Conservation (phyloP, 2,888 invertebrate species). For the Druceiella hillmani region DNA sequence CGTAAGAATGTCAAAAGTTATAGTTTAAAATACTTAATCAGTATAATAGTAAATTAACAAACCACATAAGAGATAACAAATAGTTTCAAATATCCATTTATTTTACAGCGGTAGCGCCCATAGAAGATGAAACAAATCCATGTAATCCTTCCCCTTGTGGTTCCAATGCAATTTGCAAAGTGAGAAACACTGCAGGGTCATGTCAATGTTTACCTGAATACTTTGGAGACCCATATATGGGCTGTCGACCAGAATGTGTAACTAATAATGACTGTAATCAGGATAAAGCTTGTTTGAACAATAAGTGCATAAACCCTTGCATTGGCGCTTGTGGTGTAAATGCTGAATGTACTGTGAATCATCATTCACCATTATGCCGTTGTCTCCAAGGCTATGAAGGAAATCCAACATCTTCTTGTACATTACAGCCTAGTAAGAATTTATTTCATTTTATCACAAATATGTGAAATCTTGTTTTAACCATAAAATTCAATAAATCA, state of each 20-base stretch:
- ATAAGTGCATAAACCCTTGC: slow-evolving; percentile 58
- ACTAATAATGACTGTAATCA: slow-evolving; percentile 73
- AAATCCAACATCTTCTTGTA: slow-evolving; percentile 62
- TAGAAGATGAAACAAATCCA: slow-evolving; percentile 64
- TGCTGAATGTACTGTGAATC: slow-evolving; percentile 73
- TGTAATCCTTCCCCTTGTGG: slow-evolving; percentile 87
- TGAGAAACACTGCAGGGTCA: slow-evolving; percentile 75
- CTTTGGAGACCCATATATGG: slow-evolving; percentile 81
- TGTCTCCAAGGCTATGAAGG: slow-evolving; percentile 75
- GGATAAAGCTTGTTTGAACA: slow-evolving; percentile 57
- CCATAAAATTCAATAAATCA: slow-evolving; percentile 5
- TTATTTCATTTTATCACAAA: slow-evolving; percentile 11
- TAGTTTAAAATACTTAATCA: slow-evolving; percentile 33
- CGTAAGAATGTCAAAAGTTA: too few relatives aligned
- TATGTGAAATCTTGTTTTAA: slow-evolving; percentile 2
- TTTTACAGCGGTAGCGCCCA: slow-evolving; percentile 50
- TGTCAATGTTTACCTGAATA: slow-evolving; percentile 79
- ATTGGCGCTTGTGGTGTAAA: slow-evolving; percentile 74
- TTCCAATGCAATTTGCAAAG: slow-evolving; percentile 77
- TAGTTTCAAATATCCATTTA: slow-evolving; percentile 12
- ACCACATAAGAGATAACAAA: too few relatives aligned
- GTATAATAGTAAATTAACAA: slow-evolving; percentile 23
- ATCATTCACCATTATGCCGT: slow-evolving; percentile 77
- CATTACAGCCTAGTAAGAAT: slow-evolving; percentile 26
- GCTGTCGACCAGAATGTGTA: slow-evolving; percentile 82